Evolutionary conservation across 1,140 invertebrate genomes (phyloP).

Genomic region (Habropoda laboriosa): DNA sequence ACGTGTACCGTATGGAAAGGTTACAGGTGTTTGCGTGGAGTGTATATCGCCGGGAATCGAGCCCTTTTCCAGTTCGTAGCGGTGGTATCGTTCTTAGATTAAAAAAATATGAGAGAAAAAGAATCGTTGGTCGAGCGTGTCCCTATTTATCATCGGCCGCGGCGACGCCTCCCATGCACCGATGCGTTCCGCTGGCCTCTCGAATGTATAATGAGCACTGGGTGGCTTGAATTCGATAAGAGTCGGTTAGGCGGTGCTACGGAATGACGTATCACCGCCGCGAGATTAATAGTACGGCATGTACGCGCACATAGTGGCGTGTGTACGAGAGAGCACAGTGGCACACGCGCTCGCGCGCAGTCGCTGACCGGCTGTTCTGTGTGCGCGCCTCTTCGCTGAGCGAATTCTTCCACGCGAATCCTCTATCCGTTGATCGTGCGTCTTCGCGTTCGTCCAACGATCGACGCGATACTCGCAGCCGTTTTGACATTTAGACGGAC

Average conservation of each 20-base stretch:
- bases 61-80: neutral
- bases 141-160: constrained; percentile 52
- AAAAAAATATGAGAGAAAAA: too few species aligned
- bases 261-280: constrained; percentile 52
- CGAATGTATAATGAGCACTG: constrained; percentile 53
- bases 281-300: constrained; percentile 55
- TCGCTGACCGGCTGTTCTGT: constrained; percentile 26
- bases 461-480: constrained; percentile 9
- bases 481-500: constrained; percentile 3
- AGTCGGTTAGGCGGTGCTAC: constrained; percentile 47
- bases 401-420: constrained; percentile 60
- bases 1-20: neutral
- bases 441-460: constrained; percentile 1
- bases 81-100: neutral
- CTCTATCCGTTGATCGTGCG: constrained; percentile 27
- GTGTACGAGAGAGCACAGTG: constrained; percentile 14
- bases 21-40: neutral
- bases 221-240: constrained; percentile 62
- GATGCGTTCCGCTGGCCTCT: constrained; percentile 44
- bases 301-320: constrained; percentile 38
- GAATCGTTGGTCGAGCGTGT: constrained; percentile 7
- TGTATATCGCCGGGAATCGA: neutral
- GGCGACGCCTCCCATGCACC: constrained; percentile 55
- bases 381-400: constrained; percentile 4
- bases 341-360: constrained; percentile 27